These are phyloP conservation scores for Gopherus evgoodei DNA, from an alignment of 2,113 vertebrate species.

Conservation along the genomic window DNA sequence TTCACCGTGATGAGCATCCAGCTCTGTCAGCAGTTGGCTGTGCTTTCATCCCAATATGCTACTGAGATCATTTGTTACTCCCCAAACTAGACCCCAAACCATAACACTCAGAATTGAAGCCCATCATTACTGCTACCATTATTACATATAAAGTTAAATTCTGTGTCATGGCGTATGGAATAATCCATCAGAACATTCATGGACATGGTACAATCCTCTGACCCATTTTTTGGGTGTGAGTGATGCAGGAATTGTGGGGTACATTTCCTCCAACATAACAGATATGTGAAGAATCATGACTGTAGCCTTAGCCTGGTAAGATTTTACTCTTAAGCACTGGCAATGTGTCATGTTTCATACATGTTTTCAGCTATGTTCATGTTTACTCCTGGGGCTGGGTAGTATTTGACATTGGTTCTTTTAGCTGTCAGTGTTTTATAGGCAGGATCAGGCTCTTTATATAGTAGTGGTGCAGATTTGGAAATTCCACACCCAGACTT, in stretches of 20 bases:
- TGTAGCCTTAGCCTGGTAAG: neutral
- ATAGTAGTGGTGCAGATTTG: neutral
- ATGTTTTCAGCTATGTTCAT: neutral
- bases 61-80: neutral
- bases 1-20: neutral
- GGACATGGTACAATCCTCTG: too few species aligned
- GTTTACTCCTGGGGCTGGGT: neutral
- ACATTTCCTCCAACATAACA: neutral
- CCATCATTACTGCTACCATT: neutral
- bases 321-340: accelerated
- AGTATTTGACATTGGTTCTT: neutral
- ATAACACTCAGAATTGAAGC: neutral
- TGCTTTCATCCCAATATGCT: conserved; percentile 4
- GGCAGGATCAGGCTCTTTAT: neutral
- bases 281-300: accelerated
- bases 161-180: neutral
- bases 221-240: too few species aligned
- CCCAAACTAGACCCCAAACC: neutral
- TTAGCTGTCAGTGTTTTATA: neutral
- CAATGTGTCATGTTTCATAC: neutral
- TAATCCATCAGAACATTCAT: too few species aligned
- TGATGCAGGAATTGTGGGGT: neutral
- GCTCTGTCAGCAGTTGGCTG: neutral
- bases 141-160: neutral
- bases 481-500: neutral